Evolutionary conservation across 2,113 vertebrate species (phyloP).

Genomic region (Phyllopteryx taeniolatus): DNA sequence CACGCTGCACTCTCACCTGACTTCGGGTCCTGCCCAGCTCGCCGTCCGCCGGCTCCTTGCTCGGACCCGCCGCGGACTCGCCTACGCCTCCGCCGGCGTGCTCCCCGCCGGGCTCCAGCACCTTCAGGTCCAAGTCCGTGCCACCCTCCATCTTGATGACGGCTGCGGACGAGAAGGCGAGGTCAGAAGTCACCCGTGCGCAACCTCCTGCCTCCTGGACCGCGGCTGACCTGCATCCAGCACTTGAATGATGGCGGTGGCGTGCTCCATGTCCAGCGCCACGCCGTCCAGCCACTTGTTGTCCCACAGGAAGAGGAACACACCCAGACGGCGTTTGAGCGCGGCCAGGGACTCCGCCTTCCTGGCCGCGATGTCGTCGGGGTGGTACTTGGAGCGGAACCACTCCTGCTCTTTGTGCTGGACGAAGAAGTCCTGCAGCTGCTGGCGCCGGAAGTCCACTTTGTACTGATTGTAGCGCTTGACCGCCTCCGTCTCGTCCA

Average conservation of each 20-base stretch:
- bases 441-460: constrained; percentile 86
- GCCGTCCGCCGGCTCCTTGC: neutral
- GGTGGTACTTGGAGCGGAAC: constrained; percentile 90
- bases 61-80: neutral
- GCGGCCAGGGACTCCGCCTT: constrained; percentile 80
- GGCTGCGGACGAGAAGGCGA: constrained; percentile 59
- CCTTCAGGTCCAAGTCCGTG: constrained; percentile 82
- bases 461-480: constrained; percentile 93
- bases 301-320: constrained; percentile 84
- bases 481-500: constrained; percentile 89
- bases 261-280: constrained; percentile 83
- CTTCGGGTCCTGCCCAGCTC: constrained; percentile 1
- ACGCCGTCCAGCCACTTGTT: constrained; percentile 80
- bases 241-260: constrained; percentile 81
- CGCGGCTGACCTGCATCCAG: constrained; percentile 78
- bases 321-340: constrained; percentile 78
- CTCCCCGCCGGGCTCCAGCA: constrained; percentile 73
- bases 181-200: constrained; percentile 5
- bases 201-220: too few species aligned
- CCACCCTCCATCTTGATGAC: constrained; percentile 96
- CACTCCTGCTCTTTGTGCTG: constrained; percentile 91
- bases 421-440: constrained; percentile 93
- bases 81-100: neutral
- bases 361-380: constrained; percentile 80
- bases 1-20: neutral